Conservation (phyloP, 2,888 invertebrate genomes). For the Lasioglossum pauxillum region DNA sequence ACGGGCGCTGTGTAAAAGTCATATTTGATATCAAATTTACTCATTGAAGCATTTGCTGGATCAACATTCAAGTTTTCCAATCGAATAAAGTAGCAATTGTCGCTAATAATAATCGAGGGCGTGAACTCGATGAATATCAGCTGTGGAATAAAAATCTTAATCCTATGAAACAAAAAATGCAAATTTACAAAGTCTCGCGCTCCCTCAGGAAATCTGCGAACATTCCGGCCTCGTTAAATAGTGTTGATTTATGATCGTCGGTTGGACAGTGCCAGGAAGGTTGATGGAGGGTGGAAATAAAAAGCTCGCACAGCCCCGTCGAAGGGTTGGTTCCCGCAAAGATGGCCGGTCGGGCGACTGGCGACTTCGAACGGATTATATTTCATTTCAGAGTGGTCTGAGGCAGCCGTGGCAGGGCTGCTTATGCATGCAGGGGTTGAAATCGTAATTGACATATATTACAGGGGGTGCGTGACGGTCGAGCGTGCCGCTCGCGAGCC, state of each 20-base stretch:
- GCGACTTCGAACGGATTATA: conserved; percentile 13
- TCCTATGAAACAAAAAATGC: neutral
- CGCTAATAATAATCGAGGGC: too few relatives aligned
- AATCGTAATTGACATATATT: conserved; percentile 61
- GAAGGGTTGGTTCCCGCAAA: neutral
- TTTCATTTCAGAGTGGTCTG: conserved; percentile 21
- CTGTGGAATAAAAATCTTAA: neutral
- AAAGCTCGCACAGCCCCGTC: neutral
- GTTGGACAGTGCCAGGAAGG: neutral
- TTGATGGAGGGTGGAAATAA: neutral
- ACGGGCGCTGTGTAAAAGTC: neutral
- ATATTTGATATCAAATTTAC: neutral
- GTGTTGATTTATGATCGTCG: neutral
- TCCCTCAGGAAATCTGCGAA: neutral
- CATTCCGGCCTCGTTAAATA: neutral
- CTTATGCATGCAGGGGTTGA: conserved; percentile 46
- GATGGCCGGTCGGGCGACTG: neutral
- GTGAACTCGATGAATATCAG: too few relatives aligned
- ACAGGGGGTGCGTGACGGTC: conserved; percentile 57
- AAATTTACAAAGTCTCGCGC: neutral
- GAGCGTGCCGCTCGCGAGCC: conserved; percentile 32
- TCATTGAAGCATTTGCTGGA: neutral
- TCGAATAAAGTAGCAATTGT: too few relatives aligned
- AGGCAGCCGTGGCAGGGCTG: neutral
- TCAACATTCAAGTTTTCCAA: neutral